Base-by-base conservation (phyloP, 2,113 vertebrate species). In the Sinosuthora webbiana region DNA sequence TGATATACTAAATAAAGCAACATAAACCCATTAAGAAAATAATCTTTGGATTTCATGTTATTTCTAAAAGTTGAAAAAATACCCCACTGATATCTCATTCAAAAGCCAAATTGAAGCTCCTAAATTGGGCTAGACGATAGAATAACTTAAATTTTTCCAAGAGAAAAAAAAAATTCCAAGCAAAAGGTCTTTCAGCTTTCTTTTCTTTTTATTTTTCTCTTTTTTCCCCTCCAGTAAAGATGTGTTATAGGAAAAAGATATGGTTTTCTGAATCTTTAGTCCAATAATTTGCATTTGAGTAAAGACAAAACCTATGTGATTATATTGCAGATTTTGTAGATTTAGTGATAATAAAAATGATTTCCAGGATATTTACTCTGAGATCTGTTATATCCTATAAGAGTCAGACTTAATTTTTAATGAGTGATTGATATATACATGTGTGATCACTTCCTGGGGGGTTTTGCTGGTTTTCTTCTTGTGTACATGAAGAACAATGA, bases 101-200 rank as follows among this genome's bases (percentile, higher is more conserved):
- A 42, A n/a, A 30, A 59, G n/a, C n/a, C n/a, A n/a, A n/a, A n/a
- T n/a, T 89, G 65, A 44, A 62, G 10, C 14, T 44, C 10, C 15
- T 53, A 23, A 25, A 12, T 77, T 69, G 50, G 23, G 3, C 11
- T 11, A 44, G 13, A 47, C 53, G 9, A 11, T 19, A 33, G 6
- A 64, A 37, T 15, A 49, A 55, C 3, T 33, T 37, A 25, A 47
- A 0, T 5, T 71, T 79, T 71, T 49, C 27, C 13, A 35, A 33
- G 13, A 56, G 3, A n/a, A 70, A 87, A 74, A 4, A 56, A 0
- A 7, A 56, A 75, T 68, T 64, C n/a, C 10, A 50, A 39, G 3
- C 42, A 1, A 42, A 81, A 74, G 1, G 0, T 1, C 33, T 25
- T 57, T 60, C 6, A 12, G n/a, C n/a, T n/a, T n/a, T n/a, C 3